Evolutionary conservation across 1,140 invertebrate species (phyloP).

Genomic region (Zaprionus taronus): DNA sequence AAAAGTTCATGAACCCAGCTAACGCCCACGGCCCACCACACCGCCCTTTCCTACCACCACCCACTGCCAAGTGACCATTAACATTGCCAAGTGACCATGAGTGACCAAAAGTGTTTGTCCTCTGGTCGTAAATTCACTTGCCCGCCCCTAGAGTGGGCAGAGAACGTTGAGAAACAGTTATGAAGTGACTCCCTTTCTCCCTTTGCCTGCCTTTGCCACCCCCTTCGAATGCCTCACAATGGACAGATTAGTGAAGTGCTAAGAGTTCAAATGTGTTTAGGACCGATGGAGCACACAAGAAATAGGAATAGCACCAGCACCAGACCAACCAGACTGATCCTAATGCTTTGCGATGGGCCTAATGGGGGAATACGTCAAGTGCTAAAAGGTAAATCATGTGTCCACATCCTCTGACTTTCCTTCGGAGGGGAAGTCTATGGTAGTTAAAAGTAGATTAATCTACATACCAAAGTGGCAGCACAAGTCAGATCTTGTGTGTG

Average conservation of each 20-base stretch:
- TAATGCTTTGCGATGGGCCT: conserved; percentile 26
- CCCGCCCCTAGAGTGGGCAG: conserved; percentile 4
- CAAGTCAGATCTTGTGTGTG: not conserved
- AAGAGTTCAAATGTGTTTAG: conserved; percentile 71
- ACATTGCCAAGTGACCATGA: conserved; percentile 71
- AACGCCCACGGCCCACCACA: conserved; percentile 10
- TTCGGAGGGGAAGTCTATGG: not conserved
- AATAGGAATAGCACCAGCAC: not conserved
- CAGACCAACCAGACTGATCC: conserved; percentile 7
- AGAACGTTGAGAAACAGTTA: conserved; percentile 47
- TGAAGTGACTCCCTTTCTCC: conserved; percentile 48
- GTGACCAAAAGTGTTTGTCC: conserved; percentile 59
- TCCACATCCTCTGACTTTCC: not conserved
- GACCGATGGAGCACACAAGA: conserved; percentile 19
- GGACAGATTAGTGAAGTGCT: conserved; percentile 81
- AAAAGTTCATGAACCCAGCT: conserved; percentile 69
- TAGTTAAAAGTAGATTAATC: conserved; percentile 30
- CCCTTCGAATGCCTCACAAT: conserved; percentile 70
- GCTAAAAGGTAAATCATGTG: conserved; percentile 25
- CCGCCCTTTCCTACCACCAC: not conserved
- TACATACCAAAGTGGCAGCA: not conserved
- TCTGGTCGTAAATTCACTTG: conserved; percentile 69
- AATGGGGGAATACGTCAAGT: conserved; percentile 23
- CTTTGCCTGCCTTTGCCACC: not conserved
- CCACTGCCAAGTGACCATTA: conserved; percentile 63